Evolutionary conservation across 2,888 invertebrate species (phyloP), one percentile per base, ranked within the genome.

Genomic region (Chelonus formosanus): DNA sequence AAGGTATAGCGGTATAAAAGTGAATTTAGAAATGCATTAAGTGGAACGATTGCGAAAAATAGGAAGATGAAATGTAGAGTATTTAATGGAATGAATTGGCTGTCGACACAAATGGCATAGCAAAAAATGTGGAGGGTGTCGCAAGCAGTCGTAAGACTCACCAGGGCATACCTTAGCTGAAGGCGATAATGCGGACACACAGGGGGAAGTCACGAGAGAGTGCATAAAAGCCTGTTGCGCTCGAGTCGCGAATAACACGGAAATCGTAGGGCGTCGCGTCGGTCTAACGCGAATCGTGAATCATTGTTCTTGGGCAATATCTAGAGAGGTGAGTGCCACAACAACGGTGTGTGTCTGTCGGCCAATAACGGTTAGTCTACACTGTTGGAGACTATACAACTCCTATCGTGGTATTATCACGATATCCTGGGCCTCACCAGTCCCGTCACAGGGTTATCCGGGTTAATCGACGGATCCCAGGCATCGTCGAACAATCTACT

Each of bases 321-420:
- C 67, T 67, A 64, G 58, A 55, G 63, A 57, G 60, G 58, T 52
- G 53, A 58, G 45, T 50, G 48, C 57, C 65, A 61, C 66, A 52
- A 65, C 57, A 50, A 55, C 55, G 43, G 40, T 43, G 60, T 61
- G 53, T 60, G 60, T 60, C 60, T 61, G 61, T 61, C 61, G 62
- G 66, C 66, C 66, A 67, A 62, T 67, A 67, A 67, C 67, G 67
- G 67, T 66, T 60, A 40, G 32, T 61, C 69, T 67, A 56, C 62
- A 60, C 63, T 48, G 64, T 47, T 60, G 48, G 40, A 6, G 40
- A 48, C 31, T 48, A 10, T 53, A 77, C 74, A 73, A 77, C 73
- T 75, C 67, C 72, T 72, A 75, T 65, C 69, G 65, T 76, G 75
- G 74, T 67, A 74, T 78, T 78, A 76, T 77, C 77, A 71, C 72